Evolutionary conservation across 30 jellyfish, hydroid and myxozoan species (phyloP).

Genomic region (Turritopsis dohrnii): DNA sequence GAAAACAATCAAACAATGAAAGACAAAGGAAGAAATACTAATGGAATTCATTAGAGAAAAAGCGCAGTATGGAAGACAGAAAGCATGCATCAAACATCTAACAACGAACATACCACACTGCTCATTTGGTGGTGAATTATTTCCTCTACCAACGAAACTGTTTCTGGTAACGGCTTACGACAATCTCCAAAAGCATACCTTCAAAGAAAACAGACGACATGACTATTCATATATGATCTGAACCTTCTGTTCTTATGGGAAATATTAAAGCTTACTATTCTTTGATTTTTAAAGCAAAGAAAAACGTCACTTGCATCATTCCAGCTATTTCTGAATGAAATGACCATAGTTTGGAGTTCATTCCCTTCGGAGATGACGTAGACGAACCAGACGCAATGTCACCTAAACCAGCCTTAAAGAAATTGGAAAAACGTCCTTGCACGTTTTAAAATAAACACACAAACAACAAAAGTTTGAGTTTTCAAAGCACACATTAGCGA

Average conservation of each 20-base stretch:
- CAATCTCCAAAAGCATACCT: slow-evolving; percentile 98
- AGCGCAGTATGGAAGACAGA: background rate
- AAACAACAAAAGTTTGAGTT: background rate
- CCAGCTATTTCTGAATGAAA: slow-evolving; percentile 78
- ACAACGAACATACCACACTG: slow-evolving; percentile 44
- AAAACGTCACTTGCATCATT: slow-evolving; percentile 59
- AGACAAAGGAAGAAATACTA: too few species aligned
- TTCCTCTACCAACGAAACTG: slow-evolving; percentile 83
- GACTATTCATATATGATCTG: background rate
- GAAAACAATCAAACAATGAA: background rate
- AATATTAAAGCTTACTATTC: too few species aligned
- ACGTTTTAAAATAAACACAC: background rate
- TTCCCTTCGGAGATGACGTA: slow-evolving; percentile 18
- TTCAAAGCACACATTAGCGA: too few species aligned
- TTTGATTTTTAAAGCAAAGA: background rate
- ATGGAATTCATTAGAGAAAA: background rate
- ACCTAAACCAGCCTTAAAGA: background rate
- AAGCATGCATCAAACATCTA: background rate
- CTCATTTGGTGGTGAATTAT: slow-evolving; percentile 88
- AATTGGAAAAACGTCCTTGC: background rate
- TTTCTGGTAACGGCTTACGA: slow-evolving; percentile 82
- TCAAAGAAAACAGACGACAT: background rate
- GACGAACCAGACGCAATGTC: slow-evolving; percentile 1
- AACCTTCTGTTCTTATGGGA: too few species aligned
- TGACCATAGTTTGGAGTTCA: slow-evolving; percentile 20